Conservation (phyloP, 2,888 invertebrate genomes). For the Amphimallon solstitiale region DNA sequence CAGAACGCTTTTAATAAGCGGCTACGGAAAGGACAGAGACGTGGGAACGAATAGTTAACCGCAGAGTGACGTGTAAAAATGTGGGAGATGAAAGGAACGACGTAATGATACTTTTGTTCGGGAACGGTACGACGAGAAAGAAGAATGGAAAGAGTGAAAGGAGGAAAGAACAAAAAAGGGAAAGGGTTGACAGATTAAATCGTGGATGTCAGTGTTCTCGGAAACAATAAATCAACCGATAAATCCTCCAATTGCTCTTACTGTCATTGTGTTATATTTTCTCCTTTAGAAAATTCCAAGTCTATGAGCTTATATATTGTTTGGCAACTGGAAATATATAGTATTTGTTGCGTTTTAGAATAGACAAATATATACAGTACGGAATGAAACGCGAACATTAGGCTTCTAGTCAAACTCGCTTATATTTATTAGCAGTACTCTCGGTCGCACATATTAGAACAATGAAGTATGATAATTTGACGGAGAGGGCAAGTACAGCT, state of each 20-base stretch:
- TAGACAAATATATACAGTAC: too few relatives aligned
- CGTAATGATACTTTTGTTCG: slow-evolving; percentile 5
- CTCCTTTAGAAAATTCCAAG: slow-evolving; percentile 3
- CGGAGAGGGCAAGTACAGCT: too few relatives aligned
- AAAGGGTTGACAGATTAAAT: slow-evolving; percentile 50
- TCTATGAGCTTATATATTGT: too few relatives aligned
- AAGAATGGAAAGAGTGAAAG: slow-evolving; percentile 3
- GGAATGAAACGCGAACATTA: too few relatives aligned
- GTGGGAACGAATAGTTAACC: slow-evolving; percentile 32
- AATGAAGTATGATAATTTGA: too few relatives aligned
- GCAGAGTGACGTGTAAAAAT: slow-evolving; percentile 32
- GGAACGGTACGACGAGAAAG: background rate
- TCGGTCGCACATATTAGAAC: too few relatives aligned
- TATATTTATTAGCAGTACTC: too few relatives aligned
- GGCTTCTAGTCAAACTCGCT: too few relatives aligned
- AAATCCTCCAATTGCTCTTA: slow-evolving; percentile 44
- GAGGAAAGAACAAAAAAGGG: slow-evolving; percentile 30
- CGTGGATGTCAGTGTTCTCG: slow-evolving; percentile 50
- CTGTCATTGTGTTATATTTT: slow-evolving; percentile 29
- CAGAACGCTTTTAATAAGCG: slow-evolving; percentile 33
- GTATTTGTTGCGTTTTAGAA: too few relatives aligned
- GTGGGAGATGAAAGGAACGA: background rate
- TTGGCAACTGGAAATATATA: too few relatives aligned
- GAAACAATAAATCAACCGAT: slow-evolving; percentile 53
- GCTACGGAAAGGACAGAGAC: slow-evolving; percentile 7